A percentile compares a stretch with the other conserved stretches of the same genome.
phyloP scores from a whole-genome alignment of 1,140 invertebrate genomes.

The Micrasema minimum region DNA sequence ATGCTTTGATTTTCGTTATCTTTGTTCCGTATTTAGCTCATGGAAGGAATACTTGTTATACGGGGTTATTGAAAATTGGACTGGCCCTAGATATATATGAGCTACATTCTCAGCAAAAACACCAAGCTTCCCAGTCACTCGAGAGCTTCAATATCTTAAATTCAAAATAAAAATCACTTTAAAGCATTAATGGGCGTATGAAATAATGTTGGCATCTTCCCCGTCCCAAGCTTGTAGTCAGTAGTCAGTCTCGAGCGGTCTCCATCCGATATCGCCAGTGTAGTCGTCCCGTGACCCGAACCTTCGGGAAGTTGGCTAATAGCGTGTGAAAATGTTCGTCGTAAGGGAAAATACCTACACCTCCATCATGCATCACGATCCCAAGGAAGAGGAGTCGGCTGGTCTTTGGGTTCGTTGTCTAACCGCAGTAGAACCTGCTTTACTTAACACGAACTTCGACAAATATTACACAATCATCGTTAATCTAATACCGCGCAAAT shows the following conservation, averaged over 20 bases:
- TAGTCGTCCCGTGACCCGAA: conserved; percentile 7
- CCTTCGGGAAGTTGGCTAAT: conserved; percentile 1
- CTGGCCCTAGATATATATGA: no score
- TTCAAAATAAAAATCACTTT: conserved; percentile 45
- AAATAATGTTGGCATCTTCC: conserved; percentile 49
- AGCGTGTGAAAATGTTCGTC: conserved; percentile 37
- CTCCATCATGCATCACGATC: conserved; percentile 16
- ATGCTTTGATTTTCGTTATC: no score
- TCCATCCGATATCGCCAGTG: conserved; percentile 25
- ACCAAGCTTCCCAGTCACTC: conserved; percentile 2
- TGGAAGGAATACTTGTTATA: no score
- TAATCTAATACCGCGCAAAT: no score
- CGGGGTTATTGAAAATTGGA: no score
- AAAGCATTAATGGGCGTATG: conserved; percentile 45
- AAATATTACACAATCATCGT: no score
- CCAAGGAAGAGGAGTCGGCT: conserved; percentile 49
- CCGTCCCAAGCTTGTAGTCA: neutral
- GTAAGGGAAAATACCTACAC: conserved; percentile 43
- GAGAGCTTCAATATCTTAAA: conserved; percentile 29
- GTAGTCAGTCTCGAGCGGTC: conserved; percentile 23
- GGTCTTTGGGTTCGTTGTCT: conserved; percentile 49
- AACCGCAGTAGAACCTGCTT: neutral
- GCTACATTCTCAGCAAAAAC: conserved; percentile 6
- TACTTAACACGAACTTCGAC: no score
- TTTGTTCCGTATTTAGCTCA: no score